A percentile compares a stretch with the other conserved stretches of the same genome.
Conservation (phyloP, 2,113 vertebrate species). For the Miniopterus natalensis region DNA sequence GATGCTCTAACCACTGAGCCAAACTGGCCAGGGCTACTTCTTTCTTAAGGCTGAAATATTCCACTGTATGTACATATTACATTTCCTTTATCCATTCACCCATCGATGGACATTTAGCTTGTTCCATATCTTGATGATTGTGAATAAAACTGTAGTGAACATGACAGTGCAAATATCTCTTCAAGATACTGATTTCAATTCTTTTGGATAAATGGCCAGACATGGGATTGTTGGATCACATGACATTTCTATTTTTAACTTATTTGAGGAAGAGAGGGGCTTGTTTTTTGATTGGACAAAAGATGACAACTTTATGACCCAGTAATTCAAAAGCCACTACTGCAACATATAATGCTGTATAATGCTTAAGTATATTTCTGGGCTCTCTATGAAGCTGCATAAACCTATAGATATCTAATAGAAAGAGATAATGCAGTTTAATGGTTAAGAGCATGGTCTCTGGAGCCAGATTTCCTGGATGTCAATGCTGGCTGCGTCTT, state of each 20-base stretch:
- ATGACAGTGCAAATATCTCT: background rate
- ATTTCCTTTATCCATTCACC: background rate
- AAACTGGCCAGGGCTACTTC: background rate
- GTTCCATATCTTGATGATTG: background rate
- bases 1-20: too few relatives aligned
- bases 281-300: background rate
- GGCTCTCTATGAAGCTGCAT: background rate
- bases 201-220: background rate
- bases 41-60: background rate
- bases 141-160: background rate
- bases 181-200: background rate
- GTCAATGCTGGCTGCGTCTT: background rate
- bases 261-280: background rate
- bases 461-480: background rate
- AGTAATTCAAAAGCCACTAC: constrained; percentile 7
- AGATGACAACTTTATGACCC: background rate
- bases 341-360: background rate
- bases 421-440: background rate
- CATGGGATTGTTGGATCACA: background rate
- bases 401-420: background rate
- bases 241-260: background rate
- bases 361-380: background rate
- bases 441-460: background rate
- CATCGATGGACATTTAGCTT: background rate
- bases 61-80: background rate